These are phyloP conservation scores for Drosophila mayri DNA, from an alignment of 1,140 invertebrate genomes.

Conservation along the genomic window DNA sequence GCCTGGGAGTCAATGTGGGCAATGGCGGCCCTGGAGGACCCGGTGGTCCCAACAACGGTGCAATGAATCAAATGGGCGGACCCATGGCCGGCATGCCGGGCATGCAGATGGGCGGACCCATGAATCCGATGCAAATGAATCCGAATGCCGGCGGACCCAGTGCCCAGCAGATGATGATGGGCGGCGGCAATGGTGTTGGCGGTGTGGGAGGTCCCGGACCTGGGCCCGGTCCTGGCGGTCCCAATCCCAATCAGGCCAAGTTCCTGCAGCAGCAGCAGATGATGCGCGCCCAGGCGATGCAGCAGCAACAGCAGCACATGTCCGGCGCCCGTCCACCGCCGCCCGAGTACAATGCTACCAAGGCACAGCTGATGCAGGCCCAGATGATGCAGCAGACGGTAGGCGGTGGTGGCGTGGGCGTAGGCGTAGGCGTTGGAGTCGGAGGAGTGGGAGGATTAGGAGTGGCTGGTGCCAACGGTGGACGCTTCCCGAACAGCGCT, in stretches of 20 bases:
- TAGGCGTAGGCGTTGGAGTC: conserved; percentile 80
- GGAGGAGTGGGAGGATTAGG: conserved; percentile 81
- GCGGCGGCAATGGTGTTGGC: conserved; percentile 8
- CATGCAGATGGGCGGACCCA: conserved; percentile 78
- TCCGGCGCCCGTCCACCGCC: conserved; percentile 88
- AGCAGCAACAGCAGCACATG: conserved; percentile 86
- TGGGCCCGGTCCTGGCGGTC: conserved; percentile 74
- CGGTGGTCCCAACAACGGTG: conserved; percentile 57
- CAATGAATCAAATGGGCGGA: conserved; percentile 73
- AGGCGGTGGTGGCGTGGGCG: conserved; percentile 82
- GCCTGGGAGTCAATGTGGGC: conserved; percentile 40
- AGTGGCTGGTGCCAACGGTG: conserved; percentile 81
- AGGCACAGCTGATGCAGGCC: conserved; percentile 87
- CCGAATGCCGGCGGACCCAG: conserved; percentile 57
- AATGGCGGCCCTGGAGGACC: conserved; percentile 38
- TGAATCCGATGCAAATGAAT: conserved; percentile 76
- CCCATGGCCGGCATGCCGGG: conserved; percentile 79
- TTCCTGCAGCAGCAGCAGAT: conserved; percentile 86
- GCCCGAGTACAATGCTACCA: conserved; percentile 90
- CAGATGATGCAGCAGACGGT: conserved; percentile 84
- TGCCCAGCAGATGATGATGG: conserved; percentile 72
- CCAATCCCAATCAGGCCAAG: conserved; percentile 88
- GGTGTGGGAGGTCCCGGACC: conserved; percentile 4
- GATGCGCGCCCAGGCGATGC: conserved; percentile 84
- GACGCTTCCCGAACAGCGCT: conserved; percentile 80